Percentiles rank a stretch among this genome's conserved stretches.
phyloP scores from a whole-genome alignment of 2,113 vertebrate genomes.

The Zosterops lateralis region DNA sequence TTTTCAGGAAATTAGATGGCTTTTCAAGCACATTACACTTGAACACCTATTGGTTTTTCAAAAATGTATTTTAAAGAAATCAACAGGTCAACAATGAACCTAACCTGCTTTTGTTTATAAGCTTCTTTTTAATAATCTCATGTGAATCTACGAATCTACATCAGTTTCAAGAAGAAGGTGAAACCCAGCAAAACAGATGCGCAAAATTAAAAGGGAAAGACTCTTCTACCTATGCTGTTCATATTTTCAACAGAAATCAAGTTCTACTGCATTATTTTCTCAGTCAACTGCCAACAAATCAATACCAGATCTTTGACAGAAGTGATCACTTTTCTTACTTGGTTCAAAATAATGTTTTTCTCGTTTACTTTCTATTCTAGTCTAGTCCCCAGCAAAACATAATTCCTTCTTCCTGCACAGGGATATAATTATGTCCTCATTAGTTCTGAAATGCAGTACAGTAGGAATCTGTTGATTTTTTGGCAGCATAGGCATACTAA shows the following conservation, averaged over 20 bases:
- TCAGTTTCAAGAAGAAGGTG: not conserved
- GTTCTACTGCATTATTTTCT: not conserved
- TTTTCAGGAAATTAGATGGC: not conserved
- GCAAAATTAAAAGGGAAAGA: not conserved
- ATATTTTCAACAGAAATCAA: not conserved
- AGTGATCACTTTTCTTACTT: not conserved
- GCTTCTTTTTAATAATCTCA: conserved; percentile 1
- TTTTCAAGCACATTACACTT: not conserved
- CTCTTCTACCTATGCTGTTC: not conserved
- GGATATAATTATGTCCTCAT: conserved; percentile 67
- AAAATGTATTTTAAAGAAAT: not conserved
- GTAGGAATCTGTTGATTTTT: conserved; percentile 64
- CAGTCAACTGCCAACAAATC: not conserved
- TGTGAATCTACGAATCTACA: not conserved
- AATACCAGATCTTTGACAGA: not conserved
- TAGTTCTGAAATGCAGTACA: conserved; percentile 64
- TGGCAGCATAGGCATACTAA: conserved; percentile 50
- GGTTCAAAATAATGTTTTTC: conserved; percentile 16
- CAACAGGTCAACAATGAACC: not conserved
- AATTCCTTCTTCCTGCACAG: conserved; percentile 62
- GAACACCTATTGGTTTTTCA: not conserved
- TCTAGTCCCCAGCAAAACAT: conserved; percentile 39
- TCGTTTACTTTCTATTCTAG: conserved; percentile 19
- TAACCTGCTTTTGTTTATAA: not conserved
- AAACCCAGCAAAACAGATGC: not conserved